Conservation (phyloP, 2,113 vertebrate genomes). For the Probosciger aterrimus region DNA sequence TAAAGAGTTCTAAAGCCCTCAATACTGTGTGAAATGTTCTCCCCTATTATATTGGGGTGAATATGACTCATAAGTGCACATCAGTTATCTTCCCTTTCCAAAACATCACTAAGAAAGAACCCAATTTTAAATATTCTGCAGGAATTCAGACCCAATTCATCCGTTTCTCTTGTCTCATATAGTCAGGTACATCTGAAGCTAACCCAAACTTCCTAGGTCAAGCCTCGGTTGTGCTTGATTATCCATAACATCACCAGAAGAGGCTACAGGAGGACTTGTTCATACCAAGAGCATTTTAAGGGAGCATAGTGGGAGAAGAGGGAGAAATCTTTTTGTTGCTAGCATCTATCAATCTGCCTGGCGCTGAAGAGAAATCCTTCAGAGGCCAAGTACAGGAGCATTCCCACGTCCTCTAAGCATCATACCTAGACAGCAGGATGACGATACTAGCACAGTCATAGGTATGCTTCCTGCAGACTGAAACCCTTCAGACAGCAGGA, state of each 20-base stretch:
- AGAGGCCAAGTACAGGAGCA: neutral
- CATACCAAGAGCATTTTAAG: neutral
- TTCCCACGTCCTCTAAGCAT: neutral
- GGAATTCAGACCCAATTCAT: neutral
- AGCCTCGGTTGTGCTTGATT: neutral
- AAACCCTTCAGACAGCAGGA: neutral
- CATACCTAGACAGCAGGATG: neutral
- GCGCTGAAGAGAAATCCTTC: neutral
- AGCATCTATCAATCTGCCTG: neutral
- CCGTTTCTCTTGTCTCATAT: neutral
- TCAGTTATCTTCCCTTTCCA: conserved; percentile 40
- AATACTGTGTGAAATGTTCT: neutral
- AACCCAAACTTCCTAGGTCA: neutral
- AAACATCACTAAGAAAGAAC: neutral
- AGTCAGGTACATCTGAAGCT: neutral
- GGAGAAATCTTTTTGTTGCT: neutral
- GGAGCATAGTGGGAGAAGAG: neutral
- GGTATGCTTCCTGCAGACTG: neutral
- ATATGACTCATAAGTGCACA: conserved; percentile 37
- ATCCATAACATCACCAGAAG: neutral
- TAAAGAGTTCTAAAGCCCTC: neutral
- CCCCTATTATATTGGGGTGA: neutral
- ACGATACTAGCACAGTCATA: neutral
- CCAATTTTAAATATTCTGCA: conserved; percentile 32
- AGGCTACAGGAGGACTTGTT: neutral